These are phyloP conservation scores for Diplosoma virens DNA, from an alignment of 23 tunicate genomes.

Conservation along the genomic window DNA sequence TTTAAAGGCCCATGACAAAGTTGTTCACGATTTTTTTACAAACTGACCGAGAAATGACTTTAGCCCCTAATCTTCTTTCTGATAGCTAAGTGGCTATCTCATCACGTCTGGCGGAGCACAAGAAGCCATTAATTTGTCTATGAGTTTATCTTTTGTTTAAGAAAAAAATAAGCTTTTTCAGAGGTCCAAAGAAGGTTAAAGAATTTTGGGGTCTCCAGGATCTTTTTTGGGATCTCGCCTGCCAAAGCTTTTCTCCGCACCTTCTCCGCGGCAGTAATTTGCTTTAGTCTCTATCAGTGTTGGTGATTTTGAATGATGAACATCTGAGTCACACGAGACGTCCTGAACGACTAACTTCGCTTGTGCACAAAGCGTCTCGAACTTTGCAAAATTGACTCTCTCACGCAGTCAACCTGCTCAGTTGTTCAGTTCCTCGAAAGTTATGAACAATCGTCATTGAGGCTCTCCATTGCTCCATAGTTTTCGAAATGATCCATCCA, in stretches of 20 bases:
- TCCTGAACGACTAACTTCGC: not conserved
- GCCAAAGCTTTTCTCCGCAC: not conserved
- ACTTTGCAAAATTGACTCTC: not conserved
- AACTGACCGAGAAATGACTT: not conserved
- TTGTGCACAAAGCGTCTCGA: not conserved
- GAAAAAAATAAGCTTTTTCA: not conserved
- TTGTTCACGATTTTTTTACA: too few relatives aligned
- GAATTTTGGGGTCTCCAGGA: not conserved
- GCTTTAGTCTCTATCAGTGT: too few relatives aligned
- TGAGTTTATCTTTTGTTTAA: not conserved
- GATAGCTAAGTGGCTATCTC: not conserved
- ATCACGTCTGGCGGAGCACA: not conserved
- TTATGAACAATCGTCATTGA: too few relatives aligned
- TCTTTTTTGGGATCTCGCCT: not conserved
- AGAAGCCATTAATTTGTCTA: not conserved
- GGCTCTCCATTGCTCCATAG: too few relatives aligned
- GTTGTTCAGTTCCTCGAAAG: too few relatives aligned
- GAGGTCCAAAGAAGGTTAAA: not conserved
- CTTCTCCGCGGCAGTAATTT: not conserved
- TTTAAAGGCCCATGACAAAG: not conserved
- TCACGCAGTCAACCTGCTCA: not conserved
- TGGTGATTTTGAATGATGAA: not conserved
- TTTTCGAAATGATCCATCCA: too few relatives aligned
- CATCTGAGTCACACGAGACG: not conserved
- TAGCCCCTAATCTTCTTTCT: not conserved